Conservation (phyloP, 2,888 invertebrate genomes). For the Tenthredo distinguenda region DNA sequence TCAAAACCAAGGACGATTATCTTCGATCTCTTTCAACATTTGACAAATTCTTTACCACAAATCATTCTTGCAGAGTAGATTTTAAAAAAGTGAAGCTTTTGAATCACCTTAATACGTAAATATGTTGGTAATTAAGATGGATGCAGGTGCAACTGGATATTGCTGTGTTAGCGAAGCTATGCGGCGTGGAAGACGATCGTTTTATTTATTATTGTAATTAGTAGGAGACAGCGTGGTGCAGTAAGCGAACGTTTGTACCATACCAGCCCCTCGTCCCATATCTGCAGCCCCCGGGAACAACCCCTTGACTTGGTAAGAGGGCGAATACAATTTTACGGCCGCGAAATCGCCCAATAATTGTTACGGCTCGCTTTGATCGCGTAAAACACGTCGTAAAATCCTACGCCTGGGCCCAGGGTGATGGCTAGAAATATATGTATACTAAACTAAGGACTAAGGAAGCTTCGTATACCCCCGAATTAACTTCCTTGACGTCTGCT, state of each 20-base stretch:
- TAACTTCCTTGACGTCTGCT: slow-evolving; percentile 40
- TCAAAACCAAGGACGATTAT: not conserved
- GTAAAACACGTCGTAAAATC: slow-evolving; percentile 77
- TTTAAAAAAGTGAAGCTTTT: not conserved
- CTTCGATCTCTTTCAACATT: not conserved
- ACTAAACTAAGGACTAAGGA: slow-evolving; percentile 29
- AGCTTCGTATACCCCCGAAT: slow-evolving; percentile 15
- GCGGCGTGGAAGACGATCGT: not conserved
- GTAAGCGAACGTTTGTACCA: not conserved
- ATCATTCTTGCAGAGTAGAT: not conserved
- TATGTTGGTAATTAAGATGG: not conserved
- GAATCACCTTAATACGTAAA: not conserved
- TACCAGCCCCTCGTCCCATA: slow-evolving; percentile 10
- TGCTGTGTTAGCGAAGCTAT: slow-evolving; percentile 3
- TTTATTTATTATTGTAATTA: slow-evolving; percentile 49
- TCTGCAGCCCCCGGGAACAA: slow-evolving; percentile 29
- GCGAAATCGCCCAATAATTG: slow-evolving; percentile 77
- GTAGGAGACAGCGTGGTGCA: not conserved
- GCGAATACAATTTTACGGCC: slow-evolving; percentile 76
- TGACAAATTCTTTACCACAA: not conserved
- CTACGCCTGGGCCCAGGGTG: slow-evolving; percentile 25
- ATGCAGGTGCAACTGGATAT: not conserved
- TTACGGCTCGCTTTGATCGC: slow-evolving; percentile 77
- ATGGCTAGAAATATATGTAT: slow-evolving; percentile 3
- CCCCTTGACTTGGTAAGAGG: slow-evolving; percentile 56